A percentile compares a stretch with the other conserved stretches of the same genome.
These are phyloP conservation scores for Polylopha cassiicola DNA, from an alignment of 2,888 invertebrate genomes.

Conservation along the genomic window DNA sequence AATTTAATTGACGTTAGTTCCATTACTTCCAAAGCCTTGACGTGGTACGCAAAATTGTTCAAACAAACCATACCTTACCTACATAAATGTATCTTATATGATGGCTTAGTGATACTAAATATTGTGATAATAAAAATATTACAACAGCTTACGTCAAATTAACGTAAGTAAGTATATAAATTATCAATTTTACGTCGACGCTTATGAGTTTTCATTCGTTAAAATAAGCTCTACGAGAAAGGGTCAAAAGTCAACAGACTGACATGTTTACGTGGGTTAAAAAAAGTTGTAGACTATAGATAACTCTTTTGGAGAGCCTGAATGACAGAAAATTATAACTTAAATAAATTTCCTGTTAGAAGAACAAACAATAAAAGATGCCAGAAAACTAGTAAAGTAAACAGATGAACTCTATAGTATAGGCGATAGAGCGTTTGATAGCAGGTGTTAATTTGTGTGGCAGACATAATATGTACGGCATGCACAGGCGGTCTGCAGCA, in stretches of 20 bases:
- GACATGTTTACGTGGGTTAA: slow-evolving; percentile 42
- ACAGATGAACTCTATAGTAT: slow-evolving; percentile 62
- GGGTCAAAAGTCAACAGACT: slow-evolving; percentile 51
- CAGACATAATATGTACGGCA: slow-evolving; percentile 38
- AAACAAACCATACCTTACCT: no score
- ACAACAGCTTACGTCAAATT: no score
- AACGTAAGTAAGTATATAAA: no score
- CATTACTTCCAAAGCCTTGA: no score
- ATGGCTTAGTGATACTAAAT: no score
- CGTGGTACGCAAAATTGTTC: no score
- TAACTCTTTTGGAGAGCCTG: slow-evolving; percentile 51
- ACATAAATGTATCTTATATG: no score
- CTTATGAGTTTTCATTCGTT: no score
- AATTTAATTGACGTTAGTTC: no score
- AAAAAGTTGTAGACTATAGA: slow-evolving; percentile 39
- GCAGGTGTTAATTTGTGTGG: slow-evolving; percentile 58
- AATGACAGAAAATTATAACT: slow-evolving; percentile 74
- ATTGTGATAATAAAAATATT: no score
- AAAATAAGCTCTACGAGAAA: slow-evolving; percentile 25
- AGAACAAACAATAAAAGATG: slow-evolving; percentile 61
- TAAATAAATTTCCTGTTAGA: slow-evolving; percentile 74
- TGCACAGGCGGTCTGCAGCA: no score
- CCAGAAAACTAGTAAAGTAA: slow-evolving; percentile 57
- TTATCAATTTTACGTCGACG: no score
- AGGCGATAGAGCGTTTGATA: slow-evolving; percentile 68